These are phyloP conservation scores for Tanypteryx hageni DNA, from an alignment of 2,888 invertebrate species.

Conservation along the genomic window DNA sequence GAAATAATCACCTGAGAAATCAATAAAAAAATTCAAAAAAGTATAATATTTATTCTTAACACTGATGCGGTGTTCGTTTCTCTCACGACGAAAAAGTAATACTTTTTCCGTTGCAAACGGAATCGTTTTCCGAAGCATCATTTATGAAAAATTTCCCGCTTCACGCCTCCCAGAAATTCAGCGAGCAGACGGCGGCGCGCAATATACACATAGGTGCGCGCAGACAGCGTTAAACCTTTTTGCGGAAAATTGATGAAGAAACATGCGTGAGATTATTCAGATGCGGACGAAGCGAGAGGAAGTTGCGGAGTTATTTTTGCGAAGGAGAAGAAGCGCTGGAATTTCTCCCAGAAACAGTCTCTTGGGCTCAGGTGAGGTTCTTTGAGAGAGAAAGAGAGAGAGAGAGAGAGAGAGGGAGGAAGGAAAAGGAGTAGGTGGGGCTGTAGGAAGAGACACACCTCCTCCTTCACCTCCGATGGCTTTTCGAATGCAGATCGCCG, in stretches of 20 bases:
- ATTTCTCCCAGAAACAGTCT: conserved; percentile 47
- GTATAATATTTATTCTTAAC: no score
- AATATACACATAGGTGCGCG: background rate
- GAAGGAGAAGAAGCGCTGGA: conserved; percentile 38
- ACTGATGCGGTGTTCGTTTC: background rate
- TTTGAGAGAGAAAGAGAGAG: conserved; percentile 11
- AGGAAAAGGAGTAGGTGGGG: conserved; percentile 1
- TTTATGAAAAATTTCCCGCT: no score
- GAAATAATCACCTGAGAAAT: no score
- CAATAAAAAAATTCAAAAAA: no score
- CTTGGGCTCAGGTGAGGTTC: conserved; percentile 63
- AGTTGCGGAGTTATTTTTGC: conserved; percentile 47
- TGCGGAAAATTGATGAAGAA: conserved; percentile 57
- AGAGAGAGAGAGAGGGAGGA: background rate
- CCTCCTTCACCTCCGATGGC: conserved; percentile 35
- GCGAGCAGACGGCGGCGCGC: background rate
- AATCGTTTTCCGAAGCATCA: no score
- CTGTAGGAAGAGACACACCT: background rate
- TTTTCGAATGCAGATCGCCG: conserved; percentile 63
- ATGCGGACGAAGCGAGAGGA: conserved; percentile 18
- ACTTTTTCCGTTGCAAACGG: no score
- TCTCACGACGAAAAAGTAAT: background rate
- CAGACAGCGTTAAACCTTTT: conserved; percentile 58
- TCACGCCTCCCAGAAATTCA: background rate
- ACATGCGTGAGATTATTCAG: conserved; percentile 59